These are phyloP conservation scores for Polypedilum vanderplanki DNA, from an alignment of 1,140 invertebrate genomes.

Conservation along the genomic window DNA sequence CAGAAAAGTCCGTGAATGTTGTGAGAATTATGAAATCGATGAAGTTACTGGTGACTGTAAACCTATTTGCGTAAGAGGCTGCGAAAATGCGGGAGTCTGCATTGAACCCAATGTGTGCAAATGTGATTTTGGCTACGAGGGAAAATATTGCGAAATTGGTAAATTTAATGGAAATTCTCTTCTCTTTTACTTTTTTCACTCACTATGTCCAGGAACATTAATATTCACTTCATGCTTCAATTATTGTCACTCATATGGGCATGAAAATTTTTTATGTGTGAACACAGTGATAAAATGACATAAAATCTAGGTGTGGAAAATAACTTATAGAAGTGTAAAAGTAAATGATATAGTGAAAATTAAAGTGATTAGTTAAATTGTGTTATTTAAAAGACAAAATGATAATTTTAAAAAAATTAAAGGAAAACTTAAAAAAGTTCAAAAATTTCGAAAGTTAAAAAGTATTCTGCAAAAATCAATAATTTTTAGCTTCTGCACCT, in stretches of 20 bases:
- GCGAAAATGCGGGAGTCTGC: not conserved
- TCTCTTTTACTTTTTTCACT: too few species aligned
- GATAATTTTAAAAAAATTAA: too few species aligned
- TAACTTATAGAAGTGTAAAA: too few species aligned
- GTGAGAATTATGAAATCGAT: slow-evolving; percentile 14
- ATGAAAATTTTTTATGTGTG: not conserved
- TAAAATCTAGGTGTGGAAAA: too few species aligned
- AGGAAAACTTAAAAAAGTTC: too few species aligned
- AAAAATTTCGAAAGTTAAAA: too few species aligned
- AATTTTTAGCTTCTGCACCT: too few species aligned
- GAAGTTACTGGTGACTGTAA: not conserved
- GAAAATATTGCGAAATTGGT: not conserved
- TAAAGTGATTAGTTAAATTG: too few species aligned
- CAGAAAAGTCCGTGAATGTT: not conserved
- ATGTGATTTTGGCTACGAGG: slow-evolving; percentile 16
- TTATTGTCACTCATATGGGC: not conserved
- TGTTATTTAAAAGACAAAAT: too few species aligned
- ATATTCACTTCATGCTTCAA: not conserved
- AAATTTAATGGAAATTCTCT: slow-evolving; percentile 12
- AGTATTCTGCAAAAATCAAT: too few species aligned
- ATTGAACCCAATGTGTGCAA: not conserved
- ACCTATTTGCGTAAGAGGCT: not conserved
- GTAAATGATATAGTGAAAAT: too few species aligned
- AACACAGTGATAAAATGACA: too few species aligned
- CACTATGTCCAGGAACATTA: not conserved